A percentile compares a stretch with the other conserved stretches of the same genome.
These are phyloP conservation scores for Burhinus oedicnemus DNA, from an alignment of 2,113 vertebrate species.

Conservation along the genomic window DNA sequence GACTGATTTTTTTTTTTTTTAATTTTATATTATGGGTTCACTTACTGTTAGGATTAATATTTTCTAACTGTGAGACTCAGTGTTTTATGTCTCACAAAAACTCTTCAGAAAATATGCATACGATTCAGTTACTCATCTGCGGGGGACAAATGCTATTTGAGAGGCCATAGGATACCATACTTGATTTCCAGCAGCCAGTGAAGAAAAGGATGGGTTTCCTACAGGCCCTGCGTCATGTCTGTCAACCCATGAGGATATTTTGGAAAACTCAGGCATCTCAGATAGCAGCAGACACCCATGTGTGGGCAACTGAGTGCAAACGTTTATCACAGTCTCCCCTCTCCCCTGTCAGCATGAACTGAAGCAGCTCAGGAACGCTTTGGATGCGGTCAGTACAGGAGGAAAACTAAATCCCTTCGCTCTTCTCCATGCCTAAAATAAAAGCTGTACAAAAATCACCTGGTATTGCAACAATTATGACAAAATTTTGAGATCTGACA, in stretches of 20 bases:
- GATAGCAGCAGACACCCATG: not conserved
- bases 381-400: not conserved
- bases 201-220: not conserved
- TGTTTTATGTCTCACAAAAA: not conserved
- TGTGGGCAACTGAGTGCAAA: not conserved
- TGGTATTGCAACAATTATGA: not conserved
- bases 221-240: not conserved
- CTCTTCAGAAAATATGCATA: not conserved
- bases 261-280: not conserved
- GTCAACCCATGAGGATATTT: slow-evolving; percentile 7
- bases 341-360: not conserved
- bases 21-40: not conserved
- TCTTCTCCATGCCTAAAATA: not conserved
- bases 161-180: not conserved
- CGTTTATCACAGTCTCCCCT: not conserved
- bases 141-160: not conserved
- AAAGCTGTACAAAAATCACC: not conserved
- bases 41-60: not conserved
- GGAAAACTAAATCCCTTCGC: not conserved
- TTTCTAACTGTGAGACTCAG: not conserved
- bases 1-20: no score
- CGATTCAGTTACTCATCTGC: fast-evolving
- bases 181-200: not conserved
- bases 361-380: not conserved
- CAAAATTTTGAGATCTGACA: not conserved